Evolutionary conservation across 2,797 vertebrate species (phyloP).

Genomic region (Rachycentron canadum): DNA sequence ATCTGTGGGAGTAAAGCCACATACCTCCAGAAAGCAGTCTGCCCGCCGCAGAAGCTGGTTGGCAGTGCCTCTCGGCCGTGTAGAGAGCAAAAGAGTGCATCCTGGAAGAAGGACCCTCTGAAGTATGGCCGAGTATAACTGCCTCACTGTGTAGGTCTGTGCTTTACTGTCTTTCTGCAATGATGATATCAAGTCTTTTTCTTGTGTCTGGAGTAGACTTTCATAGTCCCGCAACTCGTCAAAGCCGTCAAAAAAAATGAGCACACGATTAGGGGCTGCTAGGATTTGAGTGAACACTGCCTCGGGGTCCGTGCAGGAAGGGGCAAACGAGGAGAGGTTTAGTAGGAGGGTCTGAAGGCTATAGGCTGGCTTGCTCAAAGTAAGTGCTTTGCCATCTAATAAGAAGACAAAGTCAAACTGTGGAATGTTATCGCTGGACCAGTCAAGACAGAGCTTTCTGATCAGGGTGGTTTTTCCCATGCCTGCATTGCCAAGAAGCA

Average conservation of each 20-base stretch:
- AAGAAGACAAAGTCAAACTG: slow-evolving; percentile 93
- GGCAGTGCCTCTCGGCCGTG: slow-evolving; percentile 86
- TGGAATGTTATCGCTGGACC: slow-evolving; percentile 86
- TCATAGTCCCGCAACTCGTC: slow-evolving; percentile 89
- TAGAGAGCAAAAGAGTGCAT: slow-evolving; percentile 89
- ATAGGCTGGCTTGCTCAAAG: slow-evolving; percentile 69
- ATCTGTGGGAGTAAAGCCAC: slow-evolving; percentile 87
- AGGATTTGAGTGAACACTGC: slow-evolving; percentile 86
- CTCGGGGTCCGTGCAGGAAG: slow-evolving; percentile 53
- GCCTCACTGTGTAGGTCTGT: slow-evolving; percentile 79
- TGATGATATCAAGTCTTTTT: slow-evolving; percentile 64
- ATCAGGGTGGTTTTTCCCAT: slow-evolving; percentile 91
- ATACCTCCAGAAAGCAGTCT: slow-evolving; percentile 87
- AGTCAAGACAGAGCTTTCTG: slow-evolving; percentile 89
- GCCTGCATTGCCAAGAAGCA: slow-evolving; percentile 89
- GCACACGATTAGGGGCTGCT: slow-evolving; percentile 85
- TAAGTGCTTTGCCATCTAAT: slow-evolving; percentile 85
- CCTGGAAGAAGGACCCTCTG: slow-evolving; percentile 90
- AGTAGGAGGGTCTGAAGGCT: slow-evolving; percentile 88
- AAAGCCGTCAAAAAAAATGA: slow-evolving; percentile 92
- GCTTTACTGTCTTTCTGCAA: slow-evolving; percentile 71
- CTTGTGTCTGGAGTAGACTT: slow-evolving; percentile 71
- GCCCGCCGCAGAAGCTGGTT: slow-evolving; percentile 86
- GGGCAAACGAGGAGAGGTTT: slow-evolving; percentile 70
- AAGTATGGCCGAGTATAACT: slow-evolving; percentile 88